Evolutionary conservation across 2,113 vertebrate genomes (phyloP), one percentile per base, ranked within the genome.

Genomic region (Heliornis fulica): DNA sequence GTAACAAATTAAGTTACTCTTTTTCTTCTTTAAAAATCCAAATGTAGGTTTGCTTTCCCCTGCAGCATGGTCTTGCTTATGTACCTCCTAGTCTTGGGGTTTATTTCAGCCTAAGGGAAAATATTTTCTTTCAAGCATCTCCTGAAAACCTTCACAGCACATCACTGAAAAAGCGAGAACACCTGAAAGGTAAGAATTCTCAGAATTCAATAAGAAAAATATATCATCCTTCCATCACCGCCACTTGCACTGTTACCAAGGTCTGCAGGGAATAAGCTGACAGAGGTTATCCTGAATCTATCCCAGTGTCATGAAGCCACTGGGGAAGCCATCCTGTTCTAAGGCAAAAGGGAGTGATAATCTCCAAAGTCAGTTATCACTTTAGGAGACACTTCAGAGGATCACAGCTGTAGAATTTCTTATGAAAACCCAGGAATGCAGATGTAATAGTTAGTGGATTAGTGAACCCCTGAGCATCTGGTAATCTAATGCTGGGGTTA

Each of bases 391-490:
- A 82, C 78, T 89, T 94, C 63, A 91, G 80, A 79, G 36, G 71
- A 82, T 89, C 68, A 86, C 83, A 92, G 90, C 94, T 92, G 81
- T 70, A 80, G 48, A 20, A 59, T 53, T 95, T 96, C 83, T 94
- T 93, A 80, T 32, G 63, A 96, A 96, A 95, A 48, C 38, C 18
- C 23, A 71, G 90, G 90, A 95, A 94, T 97, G 93, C 68, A 94
- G 34, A 79, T 69, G 31, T 72, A 96, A 92, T 60, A 92, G 71
- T 38, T 71, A 66, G 50, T 0, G 28, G 88, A 92, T 95, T 91
- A 88, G 34, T 56, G 68, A 93, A 88, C 31, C 15, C 5, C 23
- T 89, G 64, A 57, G 60, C 68, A 95, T 91, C 78, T 95, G 91
- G 83, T 85, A 90, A 81, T 94, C 76, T 93, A 90, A 96, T 85